Evolutionary conservation across 2,888 invertebrate genomes (phyloP), one percentile per base, ranked within the genome.

Genomic region (Theretra japonica): DNA sequence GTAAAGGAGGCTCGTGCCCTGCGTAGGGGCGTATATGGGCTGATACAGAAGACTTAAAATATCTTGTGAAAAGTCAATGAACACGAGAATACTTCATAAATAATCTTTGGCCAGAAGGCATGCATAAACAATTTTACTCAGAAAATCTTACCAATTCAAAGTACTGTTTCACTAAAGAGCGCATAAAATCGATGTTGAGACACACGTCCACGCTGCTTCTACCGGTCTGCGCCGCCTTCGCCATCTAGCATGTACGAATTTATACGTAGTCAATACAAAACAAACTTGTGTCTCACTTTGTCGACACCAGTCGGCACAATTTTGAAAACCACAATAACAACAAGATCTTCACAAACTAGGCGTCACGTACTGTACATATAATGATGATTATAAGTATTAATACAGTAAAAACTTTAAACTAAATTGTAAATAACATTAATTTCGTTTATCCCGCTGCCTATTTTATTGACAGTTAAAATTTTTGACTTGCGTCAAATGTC

Each of bases 81-180:
- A 28, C 2, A 48, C 3, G 17, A 8, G 6, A 2, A 48, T 4
- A 41, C 15, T 2, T 41, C 41, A 15, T 41, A 15, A 41, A 41
- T 15, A 41, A 15, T 41, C 11, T 15, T 15, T 41, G 41, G 11
- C 15, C 11, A 41, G 41, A 15, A 11, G 41, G 11, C 15, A 41
- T 15, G 3, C 41, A 41, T 41, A 28, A 28, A 28, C 41, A 41
- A 15, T 11, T 2, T 41, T 15, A 41, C 21, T 25, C 56, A 15
- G 73, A 82, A 62, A 41, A 57, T 56, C 80, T 88, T 85, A 94
- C 95, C 86, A 95, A 80, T 89, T 94, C 94, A 21, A 94, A 91
- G 76, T 94, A 95, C 76, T 95, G 94, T 75, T 94, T 94, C 33
- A 95, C 94, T 71, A 94, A 85, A 69, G 91, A 93, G n/a, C 94